Evolutionary conservation across 2,113 vertebrate species (phyloP).

Genomic region (Hypanus sabinus): DNA sequence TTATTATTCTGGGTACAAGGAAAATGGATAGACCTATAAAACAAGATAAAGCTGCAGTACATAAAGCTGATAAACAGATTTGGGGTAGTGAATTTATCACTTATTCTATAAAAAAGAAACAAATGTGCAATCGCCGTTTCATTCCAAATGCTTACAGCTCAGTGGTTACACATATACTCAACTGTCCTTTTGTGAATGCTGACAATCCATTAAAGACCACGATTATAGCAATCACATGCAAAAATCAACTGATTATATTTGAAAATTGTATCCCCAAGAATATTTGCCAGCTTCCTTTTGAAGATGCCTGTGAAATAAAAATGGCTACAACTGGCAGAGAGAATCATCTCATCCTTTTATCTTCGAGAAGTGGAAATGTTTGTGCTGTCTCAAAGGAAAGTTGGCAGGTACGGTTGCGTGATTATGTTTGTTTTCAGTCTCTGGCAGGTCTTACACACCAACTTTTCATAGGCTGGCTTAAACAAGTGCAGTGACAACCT

Average conservation of each 20-base stretch:
- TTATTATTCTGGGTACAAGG: constrained; percentile 62
- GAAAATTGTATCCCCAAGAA: constrained; percentile 66
- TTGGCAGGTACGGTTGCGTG: constrained; percentile 65
- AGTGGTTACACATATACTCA: constrained; percentile 57
- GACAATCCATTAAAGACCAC: constrained; percentile 51
- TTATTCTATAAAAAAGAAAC: constrained; percentile 56
- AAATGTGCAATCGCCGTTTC: constrained; percentile 53
- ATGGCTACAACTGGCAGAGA: constrained; percentile 54
- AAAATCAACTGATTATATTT: constrained; percentile 74
- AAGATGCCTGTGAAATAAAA: constrained; percentile 60
- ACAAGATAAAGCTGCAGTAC: constrained; percentile 36
- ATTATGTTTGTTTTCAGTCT: not conserved
- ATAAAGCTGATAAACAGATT: constrained; percentile 47
- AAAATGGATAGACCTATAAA: constrained; percentile 40
- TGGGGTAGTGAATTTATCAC: constrained; percentile 53
- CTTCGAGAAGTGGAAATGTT: constrained; percentile 59
- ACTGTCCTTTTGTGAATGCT: constrained; percentile 52
- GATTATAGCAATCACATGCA: constrained; percentile 63
- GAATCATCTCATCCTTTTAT: constrained; percentile 61
- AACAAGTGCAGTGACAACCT: not conserved
- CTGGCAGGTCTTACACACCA: not conserved
- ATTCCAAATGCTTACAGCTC: constrained; percentile 71
- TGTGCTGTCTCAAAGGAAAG: constrained; percentile 71
- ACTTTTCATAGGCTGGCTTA: not conserved
- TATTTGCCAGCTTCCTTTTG: constrained; percentile 71